Percentiles rank a stretch among this genome's conserved stretches.
These are phyloP conservation scores for Columbina picui DNA, from an alignment of 2,113 vertebrate species.

Conservation along the genomic window DNA sequence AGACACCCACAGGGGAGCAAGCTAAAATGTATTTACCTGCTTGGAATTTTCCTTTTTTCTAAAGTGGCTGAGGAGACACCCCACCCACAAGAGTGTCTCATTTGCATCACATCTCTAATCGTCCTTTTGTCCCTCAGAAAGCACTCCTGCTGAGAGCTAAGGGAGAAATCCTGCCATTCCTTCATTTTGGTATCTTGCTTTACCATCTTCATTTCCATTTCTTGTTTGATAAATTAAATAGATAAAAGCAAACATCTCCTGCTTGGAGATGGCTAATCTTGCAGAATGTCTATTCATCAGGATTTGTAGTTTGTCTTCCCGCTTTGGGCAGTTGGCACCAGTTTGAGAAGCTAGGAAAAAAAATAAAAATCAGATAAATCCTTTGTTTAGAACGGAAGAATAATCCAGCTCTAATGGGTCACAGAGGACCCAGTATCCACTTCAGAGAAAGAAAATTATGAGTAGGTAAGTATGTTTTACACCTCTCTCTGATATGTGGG, in stretches of 20 bases:
- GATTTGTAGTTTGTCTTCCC: conserved; percentile 24
- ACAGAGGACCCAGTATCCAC: conserved; percentile 32
- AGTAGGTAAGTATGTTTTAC: conserved; percentile 48
- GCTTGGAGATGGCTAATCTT: conserved; percentile 55
- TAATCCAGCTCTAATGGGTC: conserved; percentile 45
- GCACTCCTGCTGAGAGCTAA: conserved; percentile 10
- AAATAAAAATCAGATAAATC: neutral
- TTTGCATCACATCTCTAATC: conserved; percentile 42
- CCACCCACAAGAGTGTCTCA: conserved; percentile 15
- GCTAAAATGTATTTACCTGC: conserved; percentile 32
- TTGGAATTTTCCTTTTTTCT: conserved; percentile 28
- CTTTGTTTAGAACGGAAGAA: conserved; percentile 24
- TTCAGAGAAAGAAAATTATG: conserved; percentile 45
- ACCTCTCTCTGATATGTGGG: conserved; percentile 9
- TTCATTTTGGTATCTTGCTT: conserved; percentile 54
- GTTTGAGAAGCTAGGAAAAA: conserved; percentile 14
- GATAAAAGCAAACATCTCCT: conserved; percentile 37
- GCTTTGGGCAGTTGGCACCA: conserved; percentile 10
- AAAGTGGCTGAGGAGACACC: neutral
- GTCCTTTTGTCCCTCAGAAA: conserved; percentile 50
- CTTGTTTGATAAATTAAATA: conserved; percentile 65
- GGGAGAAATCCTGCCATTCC: neutral
- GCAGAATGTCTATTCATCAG: conserved; percentile 60
- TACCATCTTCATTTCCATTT: conserved; percentile 61
- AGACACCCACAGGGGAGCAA: conserved; percentile 32